Conservation (phyloP, 2,888 invertebrate species). For the Pachydiplax longipennis region DNA sequence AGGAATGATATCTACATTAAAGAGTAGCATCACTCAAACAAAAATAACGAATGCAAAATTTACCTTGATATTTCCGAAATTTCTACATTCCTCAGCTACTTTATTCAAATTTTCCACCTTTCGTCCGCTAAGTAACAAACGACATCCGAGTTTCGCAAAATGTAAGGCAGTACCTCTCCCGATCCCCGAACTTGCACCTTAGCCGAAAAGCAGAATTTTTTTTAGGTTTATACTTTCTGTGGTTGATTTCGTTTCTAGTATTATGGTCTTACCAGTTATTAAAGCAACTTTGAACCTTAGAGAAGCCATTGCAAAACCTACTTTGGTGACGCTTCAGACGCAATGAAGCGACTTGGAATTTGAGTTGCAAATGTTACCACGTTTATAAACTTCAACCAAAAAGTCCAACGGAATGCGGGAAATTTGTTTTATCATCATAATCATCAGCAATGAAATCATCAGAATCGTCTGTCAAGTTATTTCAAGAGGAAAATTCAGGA, state of each 20-base stretch:
- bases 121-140: slow-evolving; percentile 75
- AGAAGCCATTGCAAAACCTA: not conserved
- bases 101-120: slow-evolving; percentile 72
- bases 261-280: not conserved
- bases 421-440: too few relatives aligned
- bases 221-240: not conserved
- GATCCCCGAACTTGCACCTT: slow-evolving; percentile 85
- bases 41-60: not conserved
- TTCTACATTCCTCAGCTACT: slow-evolving; percentile 67
- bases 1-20: not conserved
- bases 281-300: slow-evolving; percentile 3
- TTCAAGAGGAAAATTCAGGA: too few relatives aligned
- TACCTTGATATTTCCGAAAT: slow-evolving; percentile 46
- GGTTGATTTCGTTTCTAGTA: not conserved
- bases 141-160: slow-evolving; percentile 77
- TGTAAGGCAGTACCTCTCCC: slow-evolving; percentile 82
- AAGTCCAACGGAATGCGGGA: too few relatives aligned
- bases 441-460: too few relatives aligned
- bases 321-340: not conserved
- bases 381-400: too few relatives aligned
- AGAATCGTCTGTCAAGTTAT: too few relatives aligned
- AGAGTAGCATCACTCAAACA: not conserved
- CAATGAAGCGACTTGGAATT: too few relatives aligned
- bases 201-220: slow-evolving; percentile 22
- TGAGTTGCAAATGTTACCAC: too few relatives aligned